Percentiles rank a stretch among this genome's conserved stretches.
These are phyloP conservation scores for Drosophila pseudotalamancana DNA, from an alignment of 2,888 invertebrate genomes.

Conservation along the genomic window DNA sequence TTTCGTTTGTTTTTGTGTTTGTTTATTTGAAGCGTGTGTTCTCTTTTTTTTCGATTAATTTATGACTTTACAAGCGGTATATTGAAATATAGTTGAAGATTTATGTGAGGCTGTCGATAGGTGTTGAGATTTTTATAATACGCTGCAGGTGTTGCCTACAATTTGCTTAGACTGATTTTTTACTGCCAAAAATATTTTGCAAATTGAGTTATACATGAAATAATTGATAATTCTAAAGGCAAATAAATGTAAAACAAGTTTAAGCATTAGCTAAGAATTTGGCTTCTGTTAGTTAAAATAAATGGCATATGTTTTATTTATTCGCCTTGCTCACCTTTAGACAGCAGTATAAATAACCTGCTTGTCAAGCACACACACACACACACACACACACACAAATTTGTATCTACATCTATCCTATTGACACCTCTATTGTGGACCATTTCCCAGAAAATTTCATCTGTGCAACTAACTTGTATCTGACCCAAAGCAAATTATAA, in stretches of 20 bases:
- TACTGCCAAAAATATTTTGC: background rate
- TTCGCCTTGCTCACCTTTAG: background rate
- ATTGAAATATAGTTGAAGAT: conserved; percentile 18
- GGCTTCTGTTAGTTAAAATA: background rate
- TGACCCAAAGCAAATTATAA: conserved; percentile 47
- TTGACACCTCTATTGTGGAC: conserved; percentile 23
- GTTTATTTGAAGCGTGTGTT: conserved; percentile 34
- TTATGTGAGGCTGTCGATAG: conserved; percentile 36
- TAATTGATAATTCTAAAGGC: background rate
- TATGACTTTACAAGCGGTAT: conserved; percentile 48
- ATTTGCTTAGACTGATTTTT: conserved; percentile 1
- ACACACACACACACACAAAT: background rate
- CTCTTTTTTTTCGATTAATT: conserved; percentile 11
- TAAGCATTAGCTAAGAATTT: background rate
- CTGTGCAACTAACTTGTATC: conserved; percentile 9
- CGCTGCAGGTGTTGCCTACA: conserved; percentile 12
- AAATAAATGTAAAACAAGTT: background rate
- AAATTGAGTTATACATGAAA: background rate
- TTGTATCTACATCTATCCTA: background rate
- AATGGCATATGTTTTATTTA: background rate
- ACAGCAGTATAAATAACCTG: background rate
- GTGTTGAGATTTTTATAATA: conserved; percentile 49
- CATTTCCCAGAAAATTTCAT: conserved; percentile 3
- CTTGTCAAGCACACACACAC: background rate
- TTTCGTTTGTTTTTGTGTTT: conserved; percentile 34